phyloP scores from a whole-genome alignment of 2,888 invertebrate genomes.

The Xylota segnis region DNA sequence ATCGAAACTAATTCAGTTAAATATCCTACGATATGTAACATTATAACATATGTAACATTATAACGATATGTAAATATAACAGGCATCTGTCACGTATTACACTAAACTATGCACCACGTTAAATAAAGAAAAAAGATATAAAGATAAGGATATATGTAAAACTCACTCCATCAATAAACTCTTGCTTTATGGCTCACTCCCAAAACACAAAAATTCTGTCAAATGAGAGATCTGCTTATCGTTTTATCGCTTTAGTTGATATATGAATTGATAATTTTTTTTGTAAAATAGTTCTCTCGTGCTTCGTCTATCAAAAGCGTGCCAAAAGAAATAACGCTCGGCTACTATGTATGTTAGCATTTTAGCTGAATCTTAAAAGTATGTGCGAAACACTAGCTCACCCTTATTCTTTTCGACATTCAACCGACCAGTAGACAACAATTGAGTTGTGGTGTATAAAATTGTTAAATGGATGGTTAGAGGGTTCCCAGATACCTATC shows the following conservation, averaged over 20 bases:
- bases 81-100: neutral
- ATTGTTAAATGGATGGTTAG: constrained; percentile 36
- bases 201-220: neutral
- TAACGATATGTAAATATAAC: neutral
- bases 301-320: constrained; percentile 3
- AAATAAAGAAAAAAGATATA: too few relatives aligned
- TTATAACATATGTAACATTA: too few relatives aligned
- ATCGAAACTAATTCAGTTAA: too few relatives aligned
- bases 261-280: constrained; percentile 9
- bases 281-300: constrained; percentile 28
- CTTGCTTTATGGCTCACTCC: neutral
- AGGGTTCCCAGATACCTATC: constrained; percentile 27
- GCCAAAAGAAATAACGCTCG: constrained; percentile 28
- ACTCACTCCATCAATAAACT: neutral
- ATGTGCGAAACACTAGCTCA: constrained; percentile 7
- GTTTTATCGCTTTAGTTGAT: constrained; percentile 3
- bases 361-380: constrained; percentile 19
- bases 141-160: too few relatives aligned
- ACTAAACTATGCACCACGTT: neutral
- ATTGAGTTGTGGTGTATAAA: constrained; percentile 25
- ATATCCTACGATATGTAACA: too few relatives aligned
- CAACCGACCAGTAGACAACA: constrained; percentile 3
- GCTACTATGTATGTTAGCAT: constrained; percentile 9
- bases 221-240: neutral
- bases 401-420: constrained; percentile 19